A percentile compares a stretch with the other conserved stretches of the same genome.
phyloP scores from a whole-genome alignment of 2,888 invertebrate species.

The Diarsia brunnea region DNA sequence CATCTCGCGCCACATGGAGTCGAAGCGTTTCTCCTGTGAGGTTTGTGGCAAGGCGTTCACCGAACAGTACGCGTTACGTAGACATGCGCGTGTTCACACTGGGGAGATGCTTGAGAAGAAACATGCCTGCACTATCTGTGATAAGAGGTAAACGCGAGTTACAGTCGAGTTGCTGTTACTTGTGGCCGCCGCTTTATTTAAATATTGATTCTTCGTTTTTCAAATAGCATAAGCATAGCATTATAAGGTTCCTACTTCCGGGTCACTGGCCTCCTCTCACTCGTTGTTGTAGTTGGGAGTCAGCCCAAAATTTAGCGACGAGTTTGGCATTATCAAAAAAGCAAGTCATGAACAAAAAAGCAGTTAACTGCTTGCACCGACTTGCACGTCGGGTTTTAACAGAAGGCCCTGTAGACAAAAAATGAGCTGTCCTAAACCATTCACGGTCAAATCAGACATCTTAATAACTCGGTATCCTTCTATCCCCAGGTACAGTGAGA shows the following conservation, averaged over 20 bases:
- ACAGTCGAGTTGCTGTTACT: not conserved
- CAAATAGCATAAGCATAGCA: no score
- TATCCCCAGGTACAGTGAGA: slow-evolving; percentile 77
- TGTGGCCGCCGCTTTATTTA: not conserved
- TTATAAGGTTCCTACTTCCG: no score
- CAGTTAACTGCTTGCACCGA: no score
- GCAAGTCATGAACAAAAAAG: no score
- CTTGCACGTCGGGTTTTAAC: not conserved
- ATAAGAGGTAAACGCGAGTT: slow-evolving; percentile 80
- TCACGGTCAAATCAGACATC: not conserved
- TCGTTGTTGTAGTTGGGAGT: no score
- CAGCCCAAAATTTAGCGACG: no score
- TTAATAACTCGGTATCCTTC: not conserved
- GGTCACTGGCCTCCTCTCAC: no score
- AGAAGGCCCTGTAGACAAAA: not conserved
- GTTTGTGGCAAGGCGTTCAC: slow-evolving; percentile 88
- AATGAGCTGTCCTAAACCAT: not conserved
- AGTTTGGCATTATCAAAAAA: no score
- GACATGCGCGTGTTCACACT: slow-evolving; percentile 89
- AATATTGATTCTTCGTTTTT: not conserved
- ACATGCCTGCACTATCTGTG: slow-evolving; percentile 86
- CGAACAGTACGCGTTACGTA: slow-evolving; percentile 88
- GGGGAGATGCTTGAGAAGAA: slow-evolving; percentile 87
- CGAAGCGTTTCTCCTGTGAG: slow-evolving; percentile 88
- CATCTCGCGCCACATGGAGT: slow-evolving; percentile 88